phyloP scores from a whole-genome alignment of 2,888 invertebrate genomes.

The Sphecodes monilicornis region DNA sequence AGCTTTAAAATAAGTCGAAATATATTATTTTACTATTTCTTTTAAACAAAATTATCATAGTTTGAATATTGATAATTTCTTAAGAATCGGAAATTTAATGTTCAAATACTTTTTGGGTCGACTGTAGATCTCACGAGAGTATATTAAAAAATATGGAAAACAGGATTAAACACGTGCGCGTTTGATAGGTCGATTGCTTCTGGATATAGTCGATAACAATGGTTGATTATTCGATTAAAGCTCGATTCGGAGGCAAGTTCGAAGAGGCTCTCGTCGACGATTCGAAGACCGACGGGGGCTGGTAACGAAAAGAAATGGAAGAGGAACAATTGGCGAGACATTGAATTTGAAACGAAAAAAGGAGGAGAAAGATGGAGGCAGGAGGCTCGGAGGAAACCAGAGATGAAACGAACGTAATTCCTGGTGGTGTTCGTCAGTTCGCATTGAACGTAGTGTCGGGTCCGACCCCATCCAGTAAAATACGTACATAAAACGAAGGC shows the following conservation, averaged over 20 bases:
- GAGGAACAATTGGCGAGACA: conserved; percentile 35
- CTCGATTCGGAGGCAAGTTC: conserved; percentile 1
- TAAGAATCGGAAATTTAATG: too few relatives aligned
- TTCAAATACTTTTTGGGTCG: too few relatives aligned
- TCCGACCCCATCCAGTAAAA: conserved; percentile 53
- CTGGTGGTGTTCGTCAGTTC: conserved; percentile 59
- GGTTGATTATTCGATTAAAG: conserved; percentile 3
- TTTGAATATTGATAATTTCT: too few relatives aligned
- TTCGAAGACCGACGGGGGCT: background rate
- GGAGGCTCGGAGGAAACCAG: conserved; percentile 11
- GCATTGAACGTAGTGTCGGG: conserved; percentile 58
- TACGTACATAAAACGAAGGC: conserved; percentile 61
- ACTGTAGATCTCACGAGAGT: background rate
- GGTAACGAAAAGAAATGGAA: conserved; percentile 26
- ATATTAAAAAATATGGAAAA: background rate
- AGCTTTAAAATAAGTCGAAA: too few relatives aligned
- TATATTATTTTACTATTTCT: too few relatives aligned
- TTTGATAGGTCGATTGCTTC: background rate
- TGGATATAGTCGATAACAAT: background rate
- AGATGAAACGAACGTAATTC: conserved; percentile 69
- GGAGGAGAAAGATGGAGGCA: background rate
- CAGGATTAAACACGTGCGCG: background rate
- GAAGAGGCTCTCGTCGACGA: conserved; percentile 1
- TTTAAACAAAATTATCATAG: too few relatives aligned
- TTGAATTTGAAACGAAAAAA: conserved; percentile 24